Conservation (phyloP, 2,113 vertebrate species). For the Nesoenas mayeri region DNA sequence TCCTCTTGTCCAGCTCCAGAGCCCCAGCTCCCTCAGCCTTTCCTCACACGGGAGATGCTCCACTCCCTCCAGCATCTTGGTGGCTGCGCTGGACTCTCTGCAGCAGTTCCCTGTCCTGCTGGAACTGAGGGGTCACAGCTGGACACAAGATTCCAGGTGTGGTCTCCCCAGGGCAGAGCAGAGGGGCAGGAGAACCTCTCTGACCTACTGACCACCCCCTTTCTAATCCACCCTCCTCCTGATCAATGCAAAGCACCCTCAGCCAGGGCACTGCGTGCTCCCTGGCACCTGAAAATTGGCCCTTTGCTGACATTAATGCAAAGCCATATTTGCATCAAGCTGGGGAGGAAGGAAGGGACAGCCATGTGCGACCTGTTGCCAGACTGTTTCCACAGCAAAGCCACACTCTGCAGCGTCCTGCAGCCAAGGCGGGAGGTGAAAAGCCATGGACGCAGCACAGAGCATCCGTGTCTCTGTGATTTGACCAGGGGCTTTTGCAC, state of each 20-base stretch:
- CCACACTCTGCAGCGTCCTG: background rate
- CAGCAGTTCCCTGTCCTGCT: too few relatives aligned
- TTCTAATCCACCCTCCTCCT: background rate
- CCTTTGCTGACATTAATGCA: background rate
- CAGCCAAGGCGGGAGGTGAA: background rate
- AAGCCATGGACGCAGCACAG: fast-evolving
- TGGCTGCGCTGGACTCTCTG: too few relatives aligned
- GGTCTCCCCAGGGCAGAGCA: too few relatives aligned
- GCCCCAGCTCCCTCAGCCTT: too few relatives aligned
- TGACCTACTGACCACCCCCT: too few relatives aligned
- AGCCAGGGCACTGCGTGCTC: background rate
- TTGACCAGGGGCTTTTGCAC: background rate
- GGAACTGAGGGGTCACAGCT: too few relatives aligned
- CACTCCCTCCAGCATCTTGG: too few relatives aligned
- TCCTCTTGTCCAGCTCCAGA: too few relatives aligned
- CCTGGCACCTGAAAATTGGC: background rate
- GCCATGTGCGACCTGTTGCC: background rate
- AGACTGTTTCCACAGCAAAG: background rate
- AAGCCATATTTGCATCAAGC: background rate
- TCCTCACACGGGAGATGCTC: too few relatives aligned
- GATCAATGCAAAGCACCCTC: background rate
- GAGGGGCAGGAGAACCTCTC: too few relatives aligned
- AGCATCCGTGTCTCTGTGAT: background rate
- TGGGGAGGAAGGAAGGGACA: background rate
- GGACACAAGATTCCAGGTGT: too few relatives aligned